A percentile compares a stretch with the other conserved stretches of the same genome.
These are phyloP conservation scores for Aegotheles bennettii DNA, from an alignment of 2,113 vertebrate genomes.

Conservation along the genomic window DNA sequence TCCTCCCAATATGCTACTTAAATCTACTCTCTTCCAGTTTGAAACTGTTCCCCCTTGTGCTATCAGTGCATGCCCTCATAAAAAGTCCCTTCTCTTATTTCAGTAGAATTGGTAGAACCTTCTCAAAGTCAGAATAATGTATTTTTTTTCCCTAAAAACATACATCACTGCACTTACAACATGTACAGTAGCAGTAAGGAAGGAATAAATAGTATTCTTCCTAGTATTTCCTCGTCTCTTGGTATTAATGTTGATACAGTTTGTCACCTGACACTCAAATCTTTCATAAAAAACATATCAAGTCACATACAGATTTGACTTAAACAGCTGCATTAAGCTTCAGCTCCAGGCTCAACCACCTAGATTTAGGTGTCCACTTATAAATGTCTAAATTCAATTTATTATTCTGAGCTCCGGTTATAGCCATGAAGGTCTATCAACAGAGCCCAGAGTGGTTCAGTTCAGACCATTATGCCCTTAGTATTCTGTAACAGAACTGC, in stretches of 20 bases:
- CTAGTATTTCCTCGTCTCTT: neutral
- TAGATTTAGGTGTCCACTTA: neutral
- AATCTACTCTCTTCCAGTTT: too few species aligned
- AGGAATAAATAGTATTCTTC: neutral
- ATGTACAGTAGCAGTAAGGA: neutral
- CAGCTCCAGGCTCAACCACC: neutral
- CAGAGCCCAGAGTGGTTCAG: neutral
- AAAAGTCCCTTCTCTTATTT: too few species aligned
- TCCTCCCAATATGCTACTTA: too few species aligned
- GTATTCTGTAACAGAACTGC: neutral
- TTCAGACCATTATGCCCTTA: neutral
- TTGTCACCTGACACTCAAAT: neutral
- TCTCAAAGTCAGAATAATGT: neutral
- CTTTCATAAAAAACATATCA: neutral
- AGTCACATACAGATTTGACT: neutral
- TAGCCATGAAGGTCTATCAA: neutral
- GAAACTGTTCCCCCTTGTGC: too few species aligned
- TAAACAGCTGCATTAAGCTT: neutral
- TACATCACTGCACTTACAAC: neutral
- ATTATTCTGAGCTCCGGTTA: neutral
- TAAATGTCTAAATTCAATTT: neutral
- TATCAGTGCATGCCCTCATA: too few species aligned
- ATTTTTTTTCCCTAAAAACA: neutral
- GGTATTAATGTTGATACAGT: neutral
- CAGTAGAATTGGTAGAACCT: neutral